phyloP scores from a whole-genome alignment of 2,113 vertebrate genomes.

The Astatoreochromis straeleni region DNA sequence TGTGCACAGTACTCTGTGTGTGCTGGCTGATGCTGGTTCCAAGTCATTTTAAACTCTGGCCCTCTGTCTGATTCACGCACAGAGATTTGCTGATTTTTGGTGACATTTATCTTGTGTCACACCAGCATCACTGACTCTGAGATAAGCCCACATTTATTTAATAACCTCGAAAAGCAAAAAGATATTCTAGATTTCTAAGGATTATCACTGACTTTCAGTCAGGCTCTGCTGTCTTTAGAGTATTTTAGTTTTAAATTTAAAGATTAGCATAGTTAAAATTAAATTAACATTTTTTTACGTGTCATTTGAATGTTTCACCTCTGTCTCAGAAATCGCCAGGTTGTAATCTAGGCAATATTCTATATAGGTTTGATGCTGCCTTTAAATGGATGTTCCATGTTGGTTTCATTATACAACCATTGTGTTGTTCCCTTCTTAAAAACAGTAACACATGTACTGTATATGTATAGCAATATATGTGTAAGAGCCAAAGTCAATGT shows the following conservation, averaged over 20 bases:
- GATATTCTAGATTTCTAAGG: not conserved
- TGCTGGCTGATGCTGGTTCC: slow-evolving; percentile 3
- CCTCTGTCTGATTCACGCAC: not conserved
- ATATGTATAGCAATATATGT: not conserved
- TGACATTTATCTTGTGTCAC: not conserved
- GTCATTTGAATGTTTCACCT: not conserved
- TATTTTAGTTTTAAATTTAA: not conserved
- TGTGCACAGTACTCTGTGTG: not conserved
- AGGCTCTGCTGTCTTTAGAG: not conserved
- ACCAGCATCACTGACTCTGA: not conserved
- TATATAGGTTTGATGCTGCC: not conserved
- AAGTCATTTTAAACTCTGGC: slow-evolving; percentile 45
- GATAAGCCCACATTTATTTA: not conserved
- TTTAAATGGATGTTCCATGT: not conserved
- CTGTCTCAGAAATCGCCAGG: not conserved
- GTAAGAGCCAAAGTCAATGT: too few relatives aligned
- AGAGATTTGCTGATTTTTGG: not conserved
- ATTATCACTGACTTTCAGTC: not conserved
- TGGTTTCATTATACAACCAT: not conserved
- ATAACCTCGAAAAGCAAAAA: not conserved
- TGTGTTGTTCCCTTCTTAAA: not conserved
- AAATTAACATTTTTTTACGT: not conserved
- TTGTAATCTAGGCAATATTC: not conserved
- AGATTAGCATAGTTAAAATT: not conserved
- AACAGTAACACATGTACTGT: not conserved